Conservation (phyloP, 2,888 invertebrate species). For the Oscheius onirici region DNA sequence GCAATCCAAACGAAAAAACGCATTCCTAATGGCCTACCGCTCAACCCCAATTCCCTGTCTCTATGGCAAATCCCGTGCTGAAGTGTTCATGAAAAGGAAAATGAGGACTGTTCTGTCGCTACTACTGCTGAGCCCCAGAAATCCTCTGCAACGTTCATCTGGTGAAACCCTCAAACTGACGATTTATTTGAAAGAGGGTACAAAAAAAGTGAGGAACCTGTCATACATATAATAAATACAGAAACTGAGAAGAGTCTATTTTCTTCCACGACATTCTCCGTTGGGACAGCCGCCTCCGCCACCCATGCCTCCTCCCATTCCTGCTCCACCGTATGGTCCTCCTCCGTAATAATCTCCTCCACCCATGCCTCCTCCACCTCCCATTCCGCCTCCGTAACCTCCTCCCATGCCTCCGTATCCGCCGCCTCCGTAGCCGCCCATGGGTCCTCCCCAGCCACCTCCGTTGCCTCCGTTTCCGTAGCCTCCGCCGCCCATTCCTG, state of each 20-base stretch:
- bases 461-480: slow-evolving; percentile 40
- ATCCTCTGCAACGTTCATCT: too few relatives aligned
- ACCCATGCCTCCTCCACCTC: slow-evolving; percentile 13
- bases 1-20: too few relatives aligned
- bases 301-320: slow-evolving; percentile 5
- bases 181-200: background rate
- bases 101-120: too few relatives aligned
- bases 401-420: slow-evolving; percentile 31
- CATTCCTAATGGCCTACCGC: too few relatives aligned
- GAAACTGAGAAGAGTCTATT: background rate
- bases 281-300: slow-evolving; percentile 36
- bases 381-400: slow-evolving; percentile 20
- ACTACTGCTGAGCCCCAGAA: too few relatives aligned
- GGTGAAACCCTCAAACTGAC: too few relatives aligned
- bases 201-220: slow-evolving; percentile 5
- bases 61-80: too few relatives aligned
- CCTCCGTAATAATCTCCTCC: slow-evolving; percentile 13
- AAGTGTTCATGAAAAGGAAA: too few relatives aligned
- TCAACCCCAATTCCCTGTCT: too few relatives aligned
- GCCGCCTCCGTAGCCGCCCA: slow-evolving; percentile 30
- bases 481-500: slow-evolving; percentile 33
- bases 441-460: slow-evolving; percentile 45
- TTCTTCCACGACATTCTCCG: slow-evolving; percentile 36
- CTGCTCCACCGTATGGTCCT: slow-evolving; percentile 25
- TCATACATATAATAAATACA: slow-evolving; percentile 3